Percentiles rank a stretch among this genome's conserved stretches.
Evolutionary conservation across 2,888 invertebrate species (phyloP).

Genomic region (Idaea aversata): DNA sequence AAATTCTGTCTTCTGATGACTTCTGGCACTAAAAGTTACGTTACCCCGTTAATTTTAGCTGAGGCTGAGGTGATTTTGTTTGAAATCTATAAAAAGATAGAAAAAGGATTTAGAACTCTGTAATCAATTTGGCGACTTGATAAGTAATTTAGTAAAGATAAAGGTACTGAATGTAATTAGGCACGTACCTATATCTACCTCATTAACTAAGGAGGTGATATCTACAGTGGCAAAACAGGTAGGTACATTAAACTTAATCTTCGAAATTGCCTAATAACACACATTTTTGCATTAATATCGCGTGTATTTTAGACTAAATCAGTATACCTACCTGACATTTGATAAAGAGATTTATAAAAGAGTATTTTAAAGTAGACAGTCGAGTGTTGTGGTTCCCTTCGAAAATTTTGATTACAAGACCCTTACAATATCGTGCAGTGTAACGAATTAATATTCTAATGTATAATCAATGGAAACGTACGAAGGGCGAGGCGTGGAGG

Average conservation of each 20-base stretch:
- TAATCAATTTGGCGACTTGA: constrained; percentile 30
- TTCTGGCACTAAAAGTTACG: neutral
- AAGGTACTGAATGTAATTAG: neutral
- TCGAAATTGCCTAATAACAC: neutral
- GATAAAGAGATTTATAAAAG: too few relatives aligned
- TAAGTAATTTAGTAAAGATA: constrained; percentile 4
- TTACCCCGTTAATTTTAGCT: neutral
- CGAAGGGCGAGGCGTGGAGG: constrained; percentile 63
- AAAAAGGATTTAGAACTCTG: neutral
- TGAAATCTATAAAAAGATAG: neutral
- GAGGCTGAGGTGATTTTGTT: too few relatives aligned
- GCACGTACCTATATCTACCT: neutral
- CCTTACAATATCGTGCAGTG: neutral
- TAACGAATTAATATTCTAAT: constrained; percentile 10
- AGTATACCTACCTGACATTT: too few relatives aligned
- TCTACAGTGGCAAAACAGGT: neutral
- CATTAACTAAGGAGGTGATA: neutral
- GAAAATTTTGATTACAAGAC: neutral
- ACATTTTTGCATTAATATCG: too few relatives aligned
- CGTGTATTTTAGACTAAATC: too few relatives aligned
- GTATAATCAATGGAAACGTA: constrained; percentile 56
- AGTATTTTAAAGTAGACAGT: neutral
- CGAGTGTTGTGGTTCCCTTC: neutral
- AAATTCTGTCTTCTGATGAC: too few relatives aligned
- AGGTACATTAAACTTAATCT: neutral